Evolutionary conservation across 2,113 vertebrate genomes (phyloP).

Genomic region (Phylloscopus whistleri): DNA sequence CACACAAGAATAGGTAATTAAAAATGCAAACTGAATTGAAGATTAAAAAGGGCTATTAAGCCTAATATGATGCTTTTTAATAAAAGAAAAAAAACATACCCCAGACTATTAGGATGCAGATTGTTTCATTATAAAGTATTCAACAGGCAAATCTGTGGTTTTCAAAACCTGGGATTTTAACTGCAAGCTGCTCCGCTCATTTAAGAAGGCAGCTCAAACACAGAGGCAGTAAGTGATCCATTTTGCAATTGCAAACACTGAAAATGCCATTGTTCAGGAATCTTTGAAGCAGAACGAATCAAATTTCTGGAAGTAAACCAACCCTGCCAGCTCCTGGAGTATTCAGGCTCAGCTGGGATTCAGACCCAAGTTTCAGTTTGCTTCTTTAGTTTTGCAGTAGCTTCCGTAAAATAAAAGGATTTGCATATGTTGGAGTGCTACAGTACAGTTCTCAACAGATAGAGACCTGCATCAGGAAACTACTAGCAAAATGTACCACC

Average conservation of each 20-base stretch:
- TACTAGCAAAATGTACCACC: not conserved
- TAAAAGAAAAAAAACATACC: not conserved
- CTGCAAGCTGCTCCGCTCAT: not conserved
- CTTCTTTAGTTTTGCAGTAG: not conserved
- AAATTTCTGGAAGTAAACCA: not conserved
- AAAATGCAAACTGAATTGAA: slow-evolving; percentile 60
- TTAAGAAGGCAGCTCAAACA: not conserved
- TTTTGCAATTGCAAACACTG: not conserved
- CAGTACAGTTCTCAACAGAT: not conserved
- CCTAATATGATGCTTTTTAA: not conserved
- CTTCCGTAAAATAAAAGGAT: not conserved
- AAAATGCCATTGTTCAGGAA: not conserved
- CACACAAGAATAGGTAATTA: slow-evolving; percentile 49
- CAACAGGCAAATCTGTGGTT: not conserved
- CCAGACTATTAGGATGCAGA: not conserved
- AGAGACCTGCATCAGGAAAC: not conserved
- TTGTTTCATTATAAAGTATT: not conserved
- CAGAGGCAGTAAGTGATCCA: not conserved
- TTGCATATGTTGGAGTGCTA: not conserved
- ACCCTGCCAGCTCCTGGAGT: not conserved
- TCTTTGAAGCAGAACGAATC: slow-evolving; percentile 8
- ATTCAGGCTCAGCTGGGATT: not conserved
- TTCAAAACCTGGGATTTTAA: not conserved
- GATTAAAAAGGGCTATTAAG: slow-evolving; percentile 34
- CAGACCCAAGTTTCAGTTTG: not conserved